Base-by-base conservation (phyloP, 2,888 invertebrate species). In the Lordiphosa andalusiaca region DNA sequence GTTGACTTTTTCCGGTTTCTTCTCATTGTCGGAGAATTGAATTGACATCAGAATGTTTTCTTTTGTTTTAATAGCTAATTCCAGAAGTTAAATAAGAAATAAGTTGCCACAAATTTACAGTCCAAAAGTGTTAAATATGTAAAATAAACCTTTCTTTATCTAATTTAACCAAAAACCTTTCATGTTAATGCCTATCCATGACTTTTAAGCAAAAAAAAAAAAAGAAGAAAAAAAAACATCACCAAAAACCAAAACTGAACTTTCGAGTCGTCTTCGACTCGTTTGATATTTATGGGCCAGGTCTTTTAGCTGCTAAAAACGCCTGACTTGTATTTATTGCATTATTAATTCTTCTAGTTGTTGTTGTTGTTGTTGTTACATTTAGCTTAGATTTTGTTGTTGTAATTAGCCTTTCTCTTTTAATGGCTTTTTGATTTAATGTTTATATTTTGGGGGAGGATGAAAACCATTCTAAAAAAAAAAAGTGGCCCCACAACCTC, bases 261-360 rank as follows among this genome's bases (percentile, higher is more conserved):
- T 82, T 82, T 82, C 80, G 76, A 82, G 83, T 69, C 69, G 65
- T 51, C 54, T 76, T 47, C 81, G 83, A 78, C 77, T 67, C 62
- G 77, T 78, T 78, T 78, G 66, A 70, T 73, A 78, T 80, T 83
- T 76, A 83, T 76, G 76, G 70, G 70, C 40, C 76, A 60, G 69
- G 69, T 75, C 63, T 80, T 55, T 70, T 56, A 64, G 58, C 59
- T 68, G 61, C 44, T 59, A 39, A 55, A 66, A 77, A 70, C 56
- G 68, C 58, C 69, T 64, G 40, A 63, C 58, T 66, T 62, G 48
- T 60, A 57, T 61, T 55, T 58, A 30, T 42, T 48, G 23, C 50
- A 81, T 71, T 82, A 82, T 74, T 58, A 62, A 75, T 75, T 78
- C 75, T 56, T 60, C 66, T 71, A 74, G 56, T 53, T 68, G 56